phyloP scores from a whole-genome alignment of 2,113 vertebrate species.

The Cyprinus carpio region DNA sequence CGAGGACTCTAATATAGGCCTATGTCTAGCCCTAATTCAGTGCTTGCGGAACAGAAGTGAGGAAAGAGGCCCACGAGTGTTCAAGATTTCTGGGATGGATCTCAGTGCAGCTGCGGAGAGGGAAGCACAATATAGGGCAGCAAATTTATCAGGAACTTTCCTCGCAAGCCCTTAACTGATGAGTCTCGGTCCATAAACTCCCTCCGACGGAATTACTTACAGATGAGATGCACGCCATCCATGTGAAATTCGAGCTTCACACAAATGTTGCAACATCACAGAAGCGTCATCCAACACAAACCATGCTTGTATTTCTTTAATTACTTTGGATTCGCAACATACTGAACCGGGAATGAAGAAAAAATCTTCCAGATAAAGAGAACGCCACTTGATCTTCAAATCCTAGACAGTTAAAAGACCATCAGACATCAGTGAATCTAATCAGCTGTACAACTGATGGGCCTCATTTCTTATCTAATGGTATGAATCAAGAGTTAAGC shows the following conservation, averaged over 20 bases:
- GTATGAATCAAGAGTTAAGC: conserved; percentile 41
- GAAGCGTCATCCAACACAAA: conserved; percentile 37
- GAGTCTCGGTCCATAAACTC: conserved; percentile 24
- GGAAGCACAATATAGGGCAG: conserved; percentile 9
- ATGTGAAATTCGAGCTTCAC: conserved; percentile 3
- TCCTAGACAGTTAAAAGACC: conserved; percentile 44
- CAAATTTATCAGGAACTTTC: conserved; percentile 37
- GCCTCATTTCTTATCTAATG: conserved; percentile 47
- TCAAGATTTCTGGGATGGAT: conserved; percentile 33
- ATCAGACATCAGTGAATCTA: conserved; percentile 36
- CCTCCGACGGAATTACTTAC: conserved; percentile 35
- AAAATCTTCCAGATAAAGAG: conserved; percentile 8
- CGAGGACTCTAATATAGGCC: conserved; percentile 45
- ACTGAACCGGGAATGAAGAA: not conserved
- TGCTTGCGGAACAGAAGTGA: conserved; percentile 40
- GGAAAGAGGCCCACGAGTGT: conserved; percentile 31
- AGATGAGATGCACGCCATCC: conserved; percentile 1
- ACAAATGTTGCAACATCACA: conserved; percentile 5
- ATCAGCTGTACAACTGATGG: conserved; percentile 44
- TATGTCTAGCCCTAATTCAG: conserved; percentile 32
- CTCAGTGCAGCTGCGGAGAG: conserved; percentile 29
- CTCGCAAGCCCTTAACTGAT: conserved; percentile 30
- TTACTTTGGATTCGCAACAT: conserved; percentile 13
- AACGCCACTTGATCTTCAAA: conserved; percentile 35
- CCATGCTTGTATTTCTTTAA: conserved; percentile 24